These are phyloP conservation scores for Watsonalla cultraria DNA, from an alignment of 2,888 invertebrate species.

Conservation along the genomic window DNA sequence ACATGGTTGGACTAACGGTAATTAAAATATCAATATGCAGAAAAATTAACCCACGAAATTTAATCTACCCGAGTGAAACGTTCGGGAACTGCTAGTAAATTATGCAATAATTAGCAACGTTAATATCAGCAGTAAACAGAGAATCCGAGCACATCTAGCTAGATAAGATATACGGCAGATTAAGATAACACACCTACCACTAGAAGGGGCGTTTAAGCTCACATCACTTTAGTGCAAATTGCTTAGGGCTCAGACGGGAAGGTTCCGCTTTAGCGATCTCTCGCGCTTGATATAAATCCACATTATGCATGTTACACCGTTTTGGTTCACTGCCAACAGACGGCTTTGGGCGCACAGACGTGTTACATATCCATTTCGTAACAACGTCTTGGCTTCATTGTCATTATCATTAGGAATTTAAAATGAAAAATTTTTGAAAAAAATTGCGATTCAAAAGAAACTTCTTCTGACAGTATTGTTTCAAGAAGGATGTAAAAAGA, in stretches of 20 bases:
- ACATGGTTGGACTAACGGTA: no score
- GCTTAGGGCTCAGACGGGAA: conserved; percentile 48
- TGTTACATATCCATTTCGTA: neutral
- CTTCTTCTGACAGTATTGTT: no score
- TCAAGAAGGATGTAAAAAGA: no score
- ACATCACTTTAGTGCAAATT: conserved; percentile 50
- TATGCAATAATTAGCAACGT: no score
- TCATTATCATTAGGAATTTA: no score
- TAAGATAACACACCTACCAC: conserved; percentile 21
- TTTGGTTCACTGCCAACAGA: conserved; percentile 73
- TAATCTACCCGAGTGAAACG: no score
- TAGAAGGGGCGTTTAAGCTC: conserved; percentile 20
- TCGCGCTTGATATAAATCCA: conserved; percentile 61
- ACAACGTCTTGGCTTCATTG: neutral
- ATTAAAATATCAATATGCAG: no score
- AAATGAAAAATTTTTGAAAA: no score
- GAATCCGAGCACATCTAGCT: neutral
- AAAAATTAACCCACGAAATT: no score
- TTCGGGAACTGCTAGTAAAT: no score
- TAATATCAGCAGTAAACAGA: neutral
- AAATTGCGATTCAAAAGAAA: no score
- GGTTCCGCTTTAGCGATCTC: conserved; percentile 29
- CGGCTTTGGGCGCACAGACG: conserved; percentile 15
- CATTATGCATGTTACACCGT: conserved; percentile 68
- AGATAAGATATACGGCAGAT: conserved; percentile 29